Evolutionary conservation across 2,888 invertebrate genomes (phyloP), one percentile per base, ranked within the genome.

Genomic region (Drosophila silvestris): DNA sequence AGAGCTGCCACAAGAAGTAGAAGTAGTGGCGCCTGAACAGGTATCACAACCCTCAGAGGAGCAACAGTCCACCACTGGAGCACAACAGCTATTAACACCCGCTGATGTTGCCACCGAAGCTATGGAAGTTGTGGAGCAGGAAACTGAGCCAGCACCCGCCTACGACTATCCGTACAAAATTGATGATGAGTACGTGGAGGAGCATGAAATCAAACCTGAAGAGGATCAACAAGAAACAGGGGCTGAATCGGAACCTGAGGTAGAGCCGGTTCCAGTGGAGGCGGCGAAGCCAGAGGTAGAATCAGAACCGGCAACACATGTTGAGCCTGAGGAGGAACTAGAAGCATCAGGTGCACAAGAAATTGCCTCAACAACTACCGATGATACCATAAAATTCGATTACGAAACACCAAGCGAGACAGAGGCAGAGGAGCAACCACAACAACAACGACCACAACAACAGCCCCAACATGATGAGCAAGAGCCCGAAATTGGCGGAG

Each of bases 81-180:
- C 77, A 16, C 90, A 85, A 53, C 82, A 91, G 56, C 64, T 77
- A 22, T 53, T 87, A 39, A 89, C 91, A 10, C 82, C 89, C 5
- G 83, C 83, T 6, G 85, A 79, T 79, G 74, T 77, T 37, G 70
- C 74, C 19, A 85, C 79, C n/a, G 83, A 87, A 44, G 79, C 78
- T 41, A 74, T 64, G 6, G 73, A 63, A 12, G 69, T 39, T 32
- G 57, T 53, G 12, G 89, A 88, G 12, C 74, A 70, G 9, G 79
- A 77, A 37, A 80, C 83, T 0, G 83, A 82, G 51, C 54, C 72
- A 9, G 74, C 66, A 26, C 85, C 86, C 51, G 79, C 82, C 37
- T 91, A 92, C 64, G 92, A 93, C 56, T 93, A 93, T 89, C 92
- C 93, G 5, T 92, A 92, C 74, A 92, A 93, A 77, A 90, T 92